A percentile compares a stretch with the other conserved stretches of the same genome.
Conservation (phyloP, 2,797 vertebrate species). For the Micropoecilia bifurca region DNA sequence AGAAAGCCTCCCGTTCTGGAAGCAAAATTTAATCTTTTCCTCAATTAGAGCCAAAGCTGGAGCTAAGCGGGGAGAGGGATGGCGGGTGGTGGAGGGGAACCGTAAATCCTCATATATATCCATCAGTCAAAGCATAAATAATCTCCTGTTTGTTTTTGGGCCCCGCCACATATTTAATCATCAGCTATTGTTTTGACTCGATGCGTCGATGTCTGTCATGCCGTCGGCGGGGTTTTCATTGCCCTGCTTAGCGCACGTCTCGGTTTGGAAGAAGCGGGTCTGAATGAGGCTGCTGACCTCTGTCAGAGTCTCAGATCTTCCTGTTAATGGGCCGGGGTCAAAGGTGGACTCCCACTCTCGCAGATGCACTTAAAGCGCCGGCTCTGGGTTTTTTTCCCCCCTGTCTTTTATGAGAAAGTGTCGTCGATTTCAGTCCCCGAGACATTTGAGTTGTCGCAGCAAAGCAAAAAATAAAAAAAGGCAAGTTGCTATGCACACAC, state of each 20-base stretch:
- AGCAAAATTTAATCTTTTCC: conserved; percentile 42
- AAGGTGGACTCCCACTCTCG: conserved; percentile 36
- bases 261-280: conserved; percentile 28
- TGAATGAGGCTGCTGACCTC: conserved; percentile 55
- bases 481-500: neutral
- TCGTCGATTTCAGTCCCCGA: conserved; percentile 31
- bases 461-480: neutral
- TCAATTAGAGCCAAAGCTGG: conserved; percentile 64
- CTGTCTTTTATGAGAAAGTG: conserved; percentile 9
- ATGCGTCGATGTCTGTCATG: conserved; percentile 45
- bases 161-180: conserved; percentile 32
- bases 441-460: conserved; percentile 15
- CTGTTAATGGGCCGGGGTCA: conserved; percentile 57
- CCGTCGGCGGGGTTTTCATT: conserved; percentile 52
- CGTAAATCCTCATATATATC: conserved; percentile 50
- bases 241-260: conserved; percentile 23
- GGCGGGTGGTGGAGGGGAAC: neutral
- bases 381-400: neutral
- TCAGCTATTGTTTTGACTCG: conserved; percentile 40
- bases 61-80: conserved; percentile 22
- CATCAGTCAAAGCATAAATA: conserved; percentile 29
- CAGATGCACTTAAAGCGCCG: neutral
- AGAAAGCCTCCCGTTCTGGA: conserved; percentile 42
- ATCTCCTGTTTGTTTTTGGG: conserved; percentile 16
- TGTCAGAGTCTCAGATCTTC: conserved; percentile 39